Evolutionary conservation across 2,888 invertebrate genomes (phyloP).

Genomic region (Cryptocephalus primarius): DNA sequence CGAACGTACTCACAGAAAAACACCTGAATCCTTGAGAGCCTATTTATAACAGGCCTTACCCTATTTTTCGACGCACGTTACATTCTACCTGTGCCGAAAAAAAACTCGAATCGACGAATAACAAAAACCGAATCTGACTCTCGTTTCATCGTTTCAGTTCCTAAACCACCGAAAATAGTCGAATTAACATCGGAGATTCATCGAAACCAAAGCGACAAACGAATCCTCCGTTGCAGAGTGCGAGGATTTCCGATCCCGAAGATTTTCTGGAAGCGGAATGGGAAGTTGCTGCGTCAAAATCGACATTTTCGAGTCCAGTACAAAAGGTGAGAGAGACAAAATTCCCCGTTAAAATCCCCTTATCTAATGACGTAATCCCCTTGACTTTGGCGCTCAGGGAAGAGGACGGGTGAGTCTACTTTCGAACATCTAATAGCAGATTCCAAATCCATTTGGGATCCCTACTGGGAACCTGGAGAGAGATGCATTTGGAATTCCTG

Average conservation of each 20-base stretch:
- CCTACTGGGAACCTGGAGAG: too few relatives aligned
- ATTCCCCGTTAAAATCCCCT: too few relatives aligned
- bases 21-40: conserved; percentile 24
- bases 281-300: conserved; percentile 49
- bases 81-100: too few relatives aligned
- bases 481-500: too few relatives aligned
- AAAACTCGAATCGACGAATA: too few relatives aligned
- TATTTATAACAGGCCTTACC: conserved; percentile 26
- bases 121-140: too few relatives aligned
- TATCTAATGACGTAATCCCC: too few relatives aligned
- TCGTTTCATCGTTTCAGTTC: conserved; percentile 24
- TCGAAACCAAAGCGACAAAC: conserved; percentile 14
- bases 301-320: conserved; percentile 47
- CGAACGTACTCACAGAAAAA: neutral
- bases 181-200: conserved; percentile 10
- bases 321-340: conserved; percentile 42
- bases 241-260: conserved; percentile 69
- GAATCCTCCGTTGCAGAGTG: conserved; percentile 64
- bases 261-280: conserved; percentile 74
- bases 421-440: too few relatives aligned
- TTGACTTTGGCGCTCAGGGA: too few relatives aligned
- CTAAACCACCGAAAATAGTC: conserved; percentile 18
- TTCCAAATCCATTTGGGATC: too few relatives aligned
- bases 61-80: conserved; percentile 13
- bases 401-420: too few relatives aligned